Evolutionary conservation across 2,888 invertebrate species (phyloP), one percentile per base, ranked within the genome.

Genomic region (Drosophila anomalata): DNA sequence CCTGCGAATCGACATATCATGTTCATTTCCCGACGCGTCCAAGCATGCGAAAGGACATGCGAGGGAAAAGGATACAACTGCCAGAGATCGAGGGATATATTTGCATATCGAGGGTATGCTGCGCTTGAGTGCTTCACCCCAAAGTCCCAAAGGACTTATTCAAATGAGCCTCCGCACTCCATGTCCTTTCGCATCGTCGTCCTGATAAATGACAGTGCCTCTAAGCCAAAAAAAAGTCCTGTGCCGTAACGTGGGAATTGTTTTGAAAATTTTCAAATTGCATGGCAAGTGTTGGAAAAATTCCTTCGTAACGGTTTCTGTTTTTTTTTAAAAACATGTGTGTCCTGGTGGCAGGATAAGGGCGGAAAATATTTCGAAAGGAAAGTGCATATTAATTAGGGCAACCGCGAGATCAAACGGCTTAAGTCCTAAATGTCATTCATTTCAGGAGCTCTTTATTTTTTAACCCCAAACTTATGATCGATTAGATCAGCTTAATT

Each of bases 21-120:
- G 83, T 79, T 79, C 81, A 86, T 79, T 85, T 84, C 76, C 76
- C 74, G 75, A 79, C 73, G 77, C 88, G 78, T 67, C 83, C 75
- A 88, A 77, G 79, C 87, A 85, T 89, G 79, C 79, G 17, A 79
- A 29, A 77, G 73, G 71, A 75, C 69, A 54, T 46, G 54, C 39
- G 24, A 33, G n/a, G 47, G 41, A 39, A 39, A 31, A 31, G 46
- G 48, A 55, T 36, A 47, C 61, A 51, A 51, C 41, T 41, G 41
- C 4, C 41, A 7, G 41, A 41, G 41, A 41, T 8, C 33, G 22
- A 22, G 44, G 59, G 60, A 57, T 71, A 69, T 76, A 87, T 82
- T 82, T 82, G 82, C 82, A 82, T 87, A 85, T 76, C 56, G 66
- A 52, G 62, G 54, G 60, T 50, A 50, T 62, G 44, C 56, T 59